A percentile compares a stretch with the other conserved stretches of the same genome.
These are phyloP conservation scores for Spheniscus mendiculus DNA, from an alignment of 2,113 vertebrate genomes.

Conservation along the genomic window DNA sequence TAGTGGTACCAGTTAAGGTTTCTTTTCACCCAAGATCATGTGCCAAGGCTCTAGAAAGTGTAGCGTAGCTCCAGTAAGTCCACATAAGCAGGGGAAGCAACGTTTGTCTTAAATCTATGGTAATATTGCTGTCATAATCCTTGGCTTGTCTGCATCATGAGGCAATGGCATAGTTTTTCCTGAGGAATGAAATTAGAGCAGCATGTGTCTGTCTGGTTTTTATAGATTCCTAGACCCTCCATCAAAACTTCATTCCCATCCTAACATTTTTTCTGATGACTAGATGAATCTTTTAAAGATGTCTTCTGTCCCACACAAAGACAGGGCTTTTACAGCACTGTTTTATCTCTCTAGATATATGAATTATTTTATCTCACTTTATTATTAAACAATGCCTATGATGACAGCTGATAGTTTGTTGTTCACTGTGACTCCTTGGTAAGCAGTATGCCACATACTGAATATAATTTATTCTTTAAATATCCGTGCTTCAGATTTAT, in stretches of 20 bases:
- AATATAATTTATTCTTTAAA: background rate
- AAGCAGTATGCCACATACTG: background rate
- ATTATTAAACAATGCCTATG: background rate
- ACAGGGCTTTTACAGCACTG: background rate
- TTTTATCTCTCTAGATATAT: background rate
- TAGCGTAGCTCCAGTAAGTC: background rate
- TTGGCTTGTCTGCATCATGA: background rate
- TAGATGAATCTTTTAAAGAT: background rate
- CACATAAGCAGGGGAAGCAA: background rate
- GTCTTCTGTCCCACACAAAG: background rate
- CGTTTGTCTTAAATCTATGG: background rate
- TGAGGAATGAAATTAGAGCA: background rate
- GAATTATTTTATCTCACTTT: background rate
- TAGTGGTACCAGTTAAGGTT: background rate
- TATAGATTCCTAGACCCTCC: background rate
- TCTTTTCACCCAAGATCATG: background rate
- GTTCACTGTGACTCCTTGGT: background rate
- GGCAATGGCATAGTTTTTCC: background rate
- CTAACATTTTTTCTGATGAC: background rate
- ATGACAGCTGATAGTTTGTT: background rate
- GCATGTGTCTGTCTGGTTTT: accelerated
- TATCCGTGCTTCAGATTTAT: background rate
- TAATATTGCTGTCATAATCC: background rate
- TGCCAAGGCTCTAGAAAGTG: background rate
- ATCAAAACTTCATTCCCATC: background rate